These are phyloP conservation scores for Emydoidea blandingii DNA, from an alignment of 2,797 vertebrate genomes.

Conservation along the genomic window DNA sequence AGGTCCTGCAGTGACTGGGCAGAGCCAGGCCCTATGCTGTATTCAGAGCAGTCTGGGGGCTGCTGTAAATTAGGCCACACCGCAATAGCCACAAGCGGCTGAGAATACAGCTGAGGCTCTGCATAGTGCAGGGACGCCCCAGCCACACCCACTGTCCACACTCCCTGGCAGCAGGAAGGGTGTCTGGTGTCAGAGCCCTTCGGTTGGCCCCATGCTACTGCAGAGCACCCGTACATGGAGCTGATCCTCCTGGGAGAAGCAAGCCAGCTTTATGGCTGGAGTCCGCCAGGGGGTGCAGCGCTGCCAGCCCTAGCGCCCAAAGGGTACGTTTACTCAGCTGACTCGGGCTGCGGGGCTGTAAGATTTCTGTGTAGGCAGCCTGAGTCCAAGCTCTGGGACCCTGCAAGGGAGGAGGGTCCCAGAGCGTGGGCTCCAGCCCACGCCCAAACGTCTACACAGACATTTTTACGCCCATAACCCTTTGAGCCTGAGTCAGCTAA, in stretches of 20 bases:
- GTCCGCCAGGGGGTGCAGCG: slow-evolving; percentile 9
- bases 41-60: neutral
- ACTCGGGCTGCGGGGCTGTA: neutral
- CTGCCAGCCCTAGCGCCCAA: neutral
- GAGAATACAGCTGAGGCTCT: neutral
- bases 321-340: neutral
- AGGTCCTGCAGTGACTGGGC: neutral
- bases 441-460: neutral
- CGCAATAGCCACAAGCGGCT: neutral
- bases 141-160: neutral
- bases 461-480: neutral
- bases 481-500: neutral
- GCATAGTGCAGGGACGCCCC: neutral
- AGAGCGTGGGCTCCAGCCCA: neutral
- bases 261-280: neutral
- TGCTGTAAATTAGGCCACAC: neutral
- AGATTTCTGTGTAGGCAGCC: neutral
- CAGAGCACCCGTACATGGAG: neutral
- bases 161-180: neutral
- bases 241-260: too few species aligned
- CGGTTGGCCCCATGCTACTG: neutral
- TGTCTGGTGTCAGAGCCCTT: fast-evolving
- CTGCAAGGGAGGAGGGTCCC: too few species aligned
- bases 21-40: neutral
- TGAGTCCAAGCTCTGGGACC: neutral